Evolutionary conservation across 2,113 vertebrate species (phyloP).

Genomic region (Myiozetetes cayanensis): DNA sequence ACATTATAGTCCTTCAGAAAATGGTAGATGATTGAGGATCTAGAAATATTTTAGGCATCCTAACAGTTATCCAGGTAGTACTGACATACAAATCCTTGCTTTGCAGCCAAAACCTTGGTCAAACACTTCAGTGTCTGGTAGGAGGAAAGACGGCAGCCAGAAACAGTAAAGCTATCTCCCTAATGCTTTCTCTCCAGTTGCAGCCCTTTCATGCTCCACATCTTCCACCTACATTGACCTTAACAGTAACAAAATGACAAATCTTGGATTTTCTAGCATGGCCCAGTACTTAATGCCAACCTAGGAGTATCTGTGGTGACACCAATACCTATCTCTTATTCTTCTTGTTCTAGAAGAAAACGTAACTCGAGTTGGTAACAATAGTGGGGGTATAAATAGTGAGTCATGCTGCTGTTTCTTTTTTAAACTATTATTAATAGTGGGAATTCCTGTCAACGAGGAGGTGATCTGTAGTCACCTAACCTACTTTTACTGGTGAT

Average conservation of each 20-base stretch:
- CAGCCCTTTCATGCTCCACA: not conserved
- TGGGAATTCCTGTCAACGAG: slow-evolving; percentile 54
- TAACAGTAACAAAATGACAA: not conserved
- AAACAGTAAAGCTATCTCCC: not conserved
- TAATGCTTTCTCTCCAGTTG: not conserved
- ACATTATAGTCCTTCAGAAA: not conserved
- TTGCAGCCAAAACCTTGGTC: not conserved
- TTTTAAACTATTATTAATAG: slow-evolving; percentile 43
- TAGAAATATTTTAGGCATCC: not conserved
- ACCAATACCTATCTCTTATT: not conserved
- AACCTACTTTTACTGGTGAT: slow-evolving; percentile 45
- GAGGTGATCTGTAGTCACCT: slow-evolving; percentile 38
- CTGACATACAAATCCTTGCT: not conserved
- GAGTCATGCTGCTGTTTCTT: slow-evolving; percentile 27
- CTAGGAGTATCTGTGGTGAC: not conserved
- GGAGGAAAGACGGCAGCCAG: not conserved
- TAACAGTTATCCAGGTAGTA: not conserved
- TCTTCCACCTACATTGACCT: not conserved
- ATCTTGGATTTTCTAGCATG: slow-evolving; percentile 2
- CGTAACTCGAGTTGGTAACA: not conserved
- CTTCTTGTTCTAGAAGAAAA: not conserved
- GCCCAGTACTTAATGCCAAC: not conserved
- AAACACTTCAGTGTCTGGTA: not conserved
- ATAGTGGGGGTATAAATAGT: not conserved
- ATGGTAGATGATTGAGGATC: not conserved